Percentiles rank a stretch among this genome's conserved stretches.
phyloP scores from a whole-genome alignment of 2,113 vertebrate species.

The Lamprotornis superbus region DNA sequence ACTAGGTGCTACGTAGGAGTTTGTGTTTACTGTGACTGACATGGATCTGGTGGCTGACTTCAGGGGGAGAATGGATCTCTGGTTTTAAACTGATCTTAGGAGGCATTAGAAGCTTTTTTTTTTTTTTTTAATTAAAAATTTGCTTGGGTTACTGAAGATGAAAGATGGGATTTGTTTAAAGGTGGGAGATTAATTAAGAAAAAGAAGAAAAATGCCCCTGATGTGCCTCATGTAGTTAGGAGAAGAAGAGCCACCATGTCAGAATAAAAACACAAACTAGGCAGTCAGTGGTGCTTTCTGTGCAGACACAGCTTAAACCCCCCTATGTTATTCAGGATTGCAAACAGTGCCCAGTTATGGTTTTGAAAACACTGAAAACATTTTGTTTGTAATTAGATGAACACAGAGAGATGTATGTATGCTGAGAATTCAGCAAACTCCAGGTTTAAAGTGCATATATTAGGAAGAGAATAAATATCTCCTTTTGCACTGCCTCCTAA shows the following conservation, averaged over 20 bases:
- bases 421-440: neutral
- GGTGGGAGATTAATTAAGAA: neutral
- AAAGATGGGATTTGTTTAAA: neutral
- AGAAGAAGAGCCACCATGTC: slow-evolving; percentile 40
- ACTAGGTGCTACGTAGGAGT: neutral
- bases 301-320: neutral
- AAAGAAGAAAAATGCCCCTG: neutral
- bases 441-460: neutral
- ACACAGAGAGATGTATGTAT: neutral
- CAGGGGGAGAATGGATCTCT: neutral
- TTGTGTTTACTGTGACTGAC: neutral
- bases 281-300: neutral
- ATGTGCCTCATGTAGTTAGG: neutral
- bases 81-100: neutral
- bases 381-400: neutral
- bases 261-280: slow-evolving; percentile 8
- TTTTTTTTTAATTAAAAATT: neutral
- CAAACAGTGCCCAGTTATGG: neutral
- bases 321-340: neutral
- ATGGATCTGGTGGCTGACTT: neutral
- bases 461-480: slow-evolving; percentile 18
- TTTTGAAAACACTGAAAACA: neutral
- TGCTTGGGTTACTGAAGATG: neutral
- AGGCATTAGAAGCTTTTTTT: neutral
- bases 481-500: slow-evolving; percentile 55